phyloP scores from a whole-genome alignment of 2,888 invertebrate genomes.

The Schizaphis graminum region DNA sequence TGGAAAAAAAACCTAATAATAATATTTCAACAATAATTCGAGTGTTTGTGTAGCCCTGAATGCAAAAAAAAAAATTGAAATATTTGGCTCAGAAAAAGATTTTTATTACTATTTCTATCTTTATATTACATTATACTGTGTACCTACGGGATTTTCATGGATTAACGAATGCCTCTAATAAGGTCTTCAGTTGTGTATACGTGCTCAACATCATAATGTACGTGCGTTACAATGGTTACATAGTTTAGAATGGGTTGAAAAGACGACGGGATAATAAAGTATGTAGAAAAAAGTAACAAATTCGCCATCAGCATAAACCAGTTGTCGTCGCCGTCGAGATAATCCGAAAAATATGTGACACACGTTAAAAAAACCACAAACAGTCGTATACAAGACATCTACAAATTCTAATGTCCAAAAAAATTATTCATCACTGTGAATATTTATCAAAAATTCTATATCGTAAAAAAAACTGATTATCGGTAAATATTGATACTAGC shows the following conservation, averaged over 20 bases:
- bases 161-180: slow-evolving; percentile 48
- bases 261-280: background rate
- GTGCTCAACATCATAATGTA: slow-evolving; percentile 48
- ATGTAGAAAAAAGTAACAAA: slow-evolving; percentile 35
- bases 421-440: slow-evolving; percentile 10
- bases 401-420: slow-evolving; percentile 7
- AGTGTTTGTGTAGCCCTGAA: slow-evolving; percentile 24
- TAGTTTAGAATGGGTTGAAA: slow-evolving; percentile 46
- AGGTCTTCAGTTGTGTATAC: slow-evolving; percentile 23
- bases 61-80: slow-evolving; percentile 4
- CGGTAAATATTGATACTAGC: background rate
- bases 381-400: background rate
- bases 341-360: slow-evolving; percentile 59
- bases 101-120: background rate
- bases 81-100: slow-evolving; percentile 40
- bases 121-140: background rate
- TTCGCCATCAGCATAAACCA: slow-evolving; percentile 60
- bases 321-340: slow-evolving; percentile 58
- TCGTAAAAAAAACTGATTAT: slow-evolving; percentile 14
- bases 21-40: background rate
- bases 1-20: background rate
- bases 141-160: slow-evolving; percentile 41
- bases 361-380: slow-evolving; percentile 41
- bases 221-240: background rate
- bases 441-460: slow-evolving; percentile 40